Base-by-base conservation (phyloP, 2,888 invertebrate species). In the Drosophila setosimentum region DNA sequence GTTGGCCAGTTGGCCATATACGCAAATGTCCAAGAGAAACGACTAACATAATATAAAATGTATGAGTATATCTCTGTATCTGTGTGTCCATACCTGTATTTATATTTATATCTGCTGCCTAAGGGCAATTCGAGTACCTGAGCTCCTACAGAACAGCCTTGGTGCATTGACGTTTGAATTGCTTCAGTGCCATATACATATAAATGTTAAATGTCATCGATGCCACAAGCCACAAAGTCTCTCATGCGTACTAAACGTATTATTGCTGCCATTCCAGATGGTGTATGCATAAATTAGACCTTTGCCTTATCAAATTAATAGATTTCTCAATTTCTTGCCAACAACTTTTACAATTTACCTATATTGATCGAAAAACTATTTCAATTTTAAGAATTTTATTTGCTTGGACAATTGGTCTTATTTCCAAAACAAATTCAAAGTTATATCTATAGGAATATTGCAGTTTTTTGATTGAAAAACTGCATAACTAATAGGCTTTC, bases 1-100 rank as follows among this genome's bases (percentile, higher is more conserved):
- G 77, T 76, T 76, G 53, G 75, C 78, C 69, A 77, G 77, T 76
- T 76, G 53, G 75, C 61, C 65, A 33, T 50, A 51, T 29, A 54
- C 29, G 45, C 58, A 69, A 73, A 40, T 69, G 62, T 59, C 78
- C 65, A 48, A 29, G 42, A 65, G 42, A 42, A 45, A 37, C 42
- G 53, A 21, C 51, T 51, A 42, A 18, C 59, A 30, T 58, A n/a
- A 40, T 51, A 42, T 37, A 37, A 27, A 60, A 13, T 40, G 45
- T 16, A 16, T 45, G 7, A 8, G 8, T 24, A 24, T 42, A 42
- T 42, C 11, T 24, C 45, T 45, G 8, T 57, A 62, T 42, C 54
- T 60, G n/a, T 65, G 21, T 21, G 7, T 21, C 45, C 0, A 13
- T n/a, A 30, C 24, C 33, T 35, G 35, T 55, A 37, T 24, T 32